phyloP scores from a whole-genome alignment of 2,888 invertebrate genomes.

The Xiphydria camelus region DNA sequence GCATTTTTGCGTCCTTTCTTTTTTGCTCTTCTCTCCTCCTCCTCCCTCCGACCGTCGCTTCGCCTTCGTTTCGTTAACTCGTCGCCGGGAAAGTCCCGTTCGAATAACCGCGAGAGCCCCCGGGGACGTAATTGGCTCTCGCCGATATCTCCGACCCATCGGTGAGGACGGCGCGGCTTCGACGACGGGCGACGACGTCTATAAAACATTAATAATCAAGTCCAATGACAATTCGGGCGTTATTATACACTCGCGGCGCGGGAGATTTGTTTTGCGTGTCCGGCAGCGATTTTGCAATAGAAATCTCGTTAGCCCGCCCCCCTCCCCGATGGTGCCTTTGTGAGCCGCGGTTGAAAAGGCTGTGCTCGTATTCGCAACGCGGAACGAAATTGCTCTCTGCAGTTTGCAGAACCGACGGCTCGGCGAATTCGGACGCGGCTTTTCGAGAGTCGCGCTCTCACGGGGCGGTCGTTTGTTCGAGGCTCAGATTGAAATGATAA shows the following conservation, averaged over 20 bases:
- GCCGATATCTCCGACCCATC: conserved; percentile 15
- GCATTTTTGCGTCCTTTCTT: neutral
- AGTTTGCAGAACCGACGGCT: too few relatives aligned
- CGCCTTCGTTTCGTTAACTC: too few relatives aligned
- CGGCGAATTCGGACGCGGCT: too few relatives aligned
- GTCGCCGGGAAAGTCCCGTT: conserved; percentile 20
- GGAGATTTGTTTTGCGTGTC: conserved; percentile 2
- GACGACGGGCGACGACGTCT: too few relatives aligned
- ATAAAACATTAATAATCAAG: conserved; percentile 11
- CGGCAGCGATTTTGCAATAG: conserved; percentile 4
- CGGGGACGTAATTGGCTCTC: conserved; percentile 15
- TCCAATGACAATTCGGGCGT: conserved; percentile 12
- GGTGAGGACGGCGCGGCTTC: too few relatives aligned
- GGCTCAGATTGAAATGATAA: too few relatives aligned
- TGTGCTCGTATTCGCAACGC: too few relatives aligned
- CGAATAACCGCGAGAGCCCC: neutral
- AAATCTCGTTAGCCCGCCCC: conserved; percentile 18
- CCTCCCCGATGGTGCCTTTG: conserved; percentile 19
- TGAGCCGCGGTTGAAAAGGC: conserved; percentile 5
- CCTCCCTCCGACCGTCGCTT: too few relatives aligned
- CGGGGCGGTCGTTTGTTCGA: too few relatives aligned
- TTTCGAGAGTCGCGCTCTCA: too few relatives aligned
- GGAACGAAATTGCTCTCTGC: too few relatives aligned
- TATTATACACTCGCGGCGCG: too few relatives aligned
- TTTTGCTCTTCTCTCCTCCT: neutral